A percentile compares a stretch with the other conserved stretches of the same genome.
Evolutionary conservation across 2,888 invertebrate genomes (phyloP).

Genomic region (Invenusta paracnida): DNA sequence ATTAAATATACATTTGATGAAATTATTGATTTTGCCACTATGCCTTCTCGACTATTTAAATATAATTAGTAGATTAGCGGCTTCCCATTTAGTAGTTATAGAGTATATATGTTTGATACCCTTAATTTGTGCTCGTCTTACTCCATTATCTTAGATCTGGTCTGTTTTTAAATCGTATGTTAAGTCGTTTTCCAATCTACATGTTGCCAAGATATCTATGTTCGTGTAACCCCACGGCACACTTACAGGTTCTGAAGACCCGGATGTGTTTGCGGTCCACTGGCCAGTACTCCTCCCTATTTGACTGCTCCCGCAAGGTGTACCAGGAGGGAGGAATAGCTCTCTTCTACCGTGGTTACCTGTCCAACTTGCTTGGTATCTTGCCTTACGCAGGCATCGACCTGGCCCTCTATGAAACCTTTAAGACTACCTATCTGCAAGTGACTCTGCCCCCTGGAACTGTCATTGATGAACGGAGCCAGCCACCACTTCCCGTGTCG

Average conservation of each 20-base stretch:
- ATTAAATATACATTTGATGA: too few relatives aligned
- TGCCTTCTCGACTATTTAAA: too few relatives aligned
- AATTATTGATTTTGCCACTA: too few relatives aligned
- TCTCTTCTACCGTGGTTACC: conserved; percentile 88
- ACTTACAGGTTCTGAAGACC: conserved; percentile 81
- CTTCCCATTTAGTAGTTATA: too few relatives aligned
- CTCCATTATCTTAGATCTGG: too few relatives aligned
- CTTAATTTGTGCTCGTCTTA: too few relatives aligned
- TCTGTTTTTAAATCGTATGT: too few relatives aligned
- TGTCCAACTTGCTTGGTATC: conserved; percentile 87
- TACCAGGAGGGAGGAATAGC: conserved; percentile 74
- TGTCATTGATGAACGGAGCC: not conserved
- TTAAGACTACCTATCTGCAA: conserved; percentile 40
- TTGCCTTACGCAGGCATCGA: conserved; percentile 96
- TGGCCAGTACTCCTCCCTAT: conserved; percentile 66
- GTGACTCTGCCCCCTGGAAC: conserved; percentile 43
- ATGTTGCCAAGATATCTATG: too few relatives aligned
- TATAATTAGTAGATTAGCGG: too few relatives aligned
- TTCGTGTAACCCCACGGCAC: conserved; percentile 12
- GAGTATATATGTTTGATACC: too few relatives aligned
- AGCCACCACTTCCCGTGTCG: conserved; percentile 67
- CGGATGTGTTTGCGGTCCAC: conserved; percentile 85
- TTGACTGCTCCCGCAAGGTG: conserved; percentile 81
- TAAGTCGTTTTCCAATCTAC: too few relatives aligned
- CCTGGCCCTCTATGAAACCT: conserved; percentile 81